These are phyloP conservation scores for Pipistrellus nathusii DNA, from an alignment of 2,797 vertebrate species.

Conservation along the genomic window DNA sequence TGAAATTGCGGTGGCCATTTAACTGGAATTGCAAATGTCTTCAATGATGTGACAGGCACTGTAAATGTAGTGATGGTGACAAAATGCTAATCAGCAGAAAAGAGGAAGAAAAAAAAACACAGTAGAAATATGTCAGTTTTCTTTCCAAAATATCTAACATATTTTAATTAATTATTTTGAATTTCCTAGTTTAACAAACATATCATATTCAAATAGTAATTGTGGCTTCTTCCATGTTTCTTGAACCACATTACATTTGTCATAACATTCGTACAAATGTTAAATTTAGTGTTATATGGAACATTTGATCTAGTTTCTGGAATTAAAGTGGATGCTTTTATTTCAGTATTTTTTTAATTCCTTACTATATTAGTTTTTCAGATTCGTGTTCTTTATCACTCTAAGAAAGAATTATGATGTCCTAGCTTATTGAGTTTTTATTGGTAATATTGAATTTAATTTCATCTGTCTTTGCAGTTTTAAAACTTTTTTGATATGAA, in stretches of 20 bases:
- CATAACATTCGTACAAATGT: background rate
- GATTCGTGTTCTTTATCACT: background rate
- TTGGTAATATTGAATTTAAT: background rate
- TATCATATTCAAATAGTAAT: background rate
- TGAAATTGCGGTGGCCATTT: background rate
- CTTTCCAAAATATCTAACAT: background rate
- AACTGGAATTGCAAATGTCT: background rate
- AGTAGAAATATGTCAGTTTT: background rate
- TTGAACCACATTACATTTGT: background rate
- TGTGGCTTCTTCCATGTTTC: background rate
- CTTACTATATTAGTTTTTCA: background rate
- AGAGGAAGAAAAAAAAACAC: background rate
- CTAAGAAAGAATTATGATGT: background rate
- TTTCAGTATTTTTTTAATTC: background rate
- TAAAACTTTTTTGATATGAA: background rate
- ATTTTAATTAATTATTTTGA: background rate
- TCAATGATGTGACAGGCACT: background rate
- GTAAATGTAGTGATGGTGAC: background rate
- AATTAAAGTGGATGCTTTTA: background rate
- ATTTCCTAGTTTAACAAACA: background rate
- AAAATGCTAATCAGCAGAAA: background rate
- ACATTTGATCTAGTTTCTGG: background rate
- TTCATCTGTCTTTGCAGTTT: background rate
- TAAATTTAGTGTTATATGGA: background rate
- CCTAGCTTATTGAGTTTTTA: background rate